Evolutionary conservation across 2,888 invertebrate genomes (phyloP).

Genomic region (Drosophila buzzatii): DNA sequence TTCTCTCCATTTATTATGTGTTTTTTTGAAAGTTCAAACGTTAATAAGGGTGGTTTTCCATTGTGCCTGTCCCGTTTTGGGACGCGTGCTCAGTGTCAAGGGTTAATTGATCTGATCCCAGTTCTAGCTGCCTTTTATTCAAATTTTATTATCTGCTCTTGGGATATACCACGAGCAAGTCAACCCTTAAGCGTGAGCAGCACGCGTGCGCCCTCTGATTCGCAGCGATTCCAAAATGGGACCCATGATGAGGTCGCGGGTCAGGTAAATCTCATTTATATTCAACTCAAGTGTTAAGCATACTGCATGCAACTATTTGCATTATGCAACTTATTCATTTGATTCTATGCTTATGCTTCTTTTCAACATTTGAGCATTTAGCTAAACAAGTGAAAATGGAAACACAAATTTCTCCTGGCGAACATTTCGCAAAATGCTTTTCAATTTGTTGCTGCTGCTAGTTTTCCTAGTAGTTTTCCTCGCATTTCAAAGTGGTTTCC

Average conservation of each 20-base stretch:
- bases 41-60: conserved; percentile 44
- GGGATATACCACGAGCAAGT: conserved; percentile 43
- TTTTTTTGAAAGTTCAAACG: background rate
- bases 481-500: conserved; percentile 38
- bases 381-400: conserved; percentile 32
- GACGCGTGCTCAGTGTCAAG: conserved; percentile 56
- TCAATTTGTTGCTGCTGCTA: conserved; percentile 29
- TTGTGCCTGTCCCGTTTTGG: conserved; percentile 48
- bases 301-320: conserved; percentile 12
- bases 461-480: conserved; percentile 3
- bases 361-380: conserved; percentile 36
- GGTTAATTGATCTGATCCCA: conserved; percentile 68
- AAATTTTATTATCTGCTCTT: conserved; percentile 42
- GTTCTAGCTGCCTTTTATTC: conserved; percentile 1
- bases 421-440: conserved; percentile 38
- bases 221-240: conserved; percentile 63
- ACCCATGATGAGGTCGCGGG: conserved; percentile 31
- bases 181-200: conserved; percentile 69
- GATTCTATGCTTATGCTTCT: conserved; percentile 1
- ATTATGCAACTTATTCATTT: conserved; percentile 19
- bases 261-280: conserved; percentile 5
- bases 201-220: conserved; percentile 64
- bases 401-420: conserved; percentile 23
- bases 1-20: background rate
- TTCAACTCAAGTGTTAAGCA: conserved; percentile 3